These are phyloP conservation scores for Drosophila flavopinicola DNA, from an alignment of 2,888 invertebrate species.

Conservation along the genomic window DNA sequence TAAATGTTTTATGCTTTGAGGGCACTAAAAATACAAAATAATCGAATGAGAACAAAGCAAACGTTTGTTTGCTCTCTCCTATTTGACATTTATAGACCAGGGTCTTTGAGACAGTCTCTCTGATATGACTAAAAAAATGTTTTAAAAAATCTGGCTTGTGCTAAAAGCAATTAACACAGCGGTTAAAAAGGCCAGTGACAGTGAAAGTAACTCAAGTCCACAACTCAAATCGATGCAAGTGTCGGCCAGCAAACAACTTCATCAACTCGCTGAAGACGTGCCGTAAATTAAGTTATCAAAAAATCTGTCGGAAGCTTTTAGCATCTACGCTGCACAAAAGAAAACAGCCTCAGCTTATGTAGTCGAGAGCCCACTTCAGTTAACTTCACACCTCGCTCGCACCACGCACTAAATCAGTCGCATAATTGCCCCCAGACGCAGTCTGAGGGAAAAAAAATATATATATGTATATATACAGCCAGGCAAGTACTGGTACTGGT, in stretches of 20 bases:
- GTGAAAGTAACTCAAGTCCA: conserved; percentile 64
- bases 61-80: conserved; percentile 24
- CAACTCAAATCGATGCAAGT: conserved; percentile 44
- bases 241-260: conserved; percentile 48
- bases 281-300: conserved; percentile 78
- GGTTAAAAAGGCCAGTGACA: conserved; percentile 59
- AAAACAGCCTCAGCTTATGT: conserved; percentile 27
- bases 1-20: conserved; percentile 17
- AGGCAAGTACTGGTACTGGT: conserved; percentile 44
- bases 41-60: conserved; percentile 41
- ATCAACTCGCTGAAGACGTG: conserved; percentile 64
- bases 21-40: conserved; percentile 20
- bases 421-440: conserved; percentile 62
- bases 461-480: neutral
- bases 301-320: conserved; percentile 77
- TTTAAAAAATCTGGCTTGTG: conserved; percentile 4
- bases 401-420: conserved; percentile 77
- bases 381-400: conserved; percentile 73
- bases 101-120: conserved; percentile 7
- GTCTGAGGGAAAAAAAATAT: neutral
- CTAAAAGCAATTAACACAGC: conserved; percentile 62
- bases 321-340: conserved; percentile 54
- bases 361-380: conserved; percentile 38
- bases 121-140: conserved; percentile 11
- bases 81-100: conserved; percentile 31